A percentile compares a stretch with the other conserved stretches of the same genome.
Conservation (phyloP, 2,113 vertebrate genomes). For the Natator depressus region DNA sequence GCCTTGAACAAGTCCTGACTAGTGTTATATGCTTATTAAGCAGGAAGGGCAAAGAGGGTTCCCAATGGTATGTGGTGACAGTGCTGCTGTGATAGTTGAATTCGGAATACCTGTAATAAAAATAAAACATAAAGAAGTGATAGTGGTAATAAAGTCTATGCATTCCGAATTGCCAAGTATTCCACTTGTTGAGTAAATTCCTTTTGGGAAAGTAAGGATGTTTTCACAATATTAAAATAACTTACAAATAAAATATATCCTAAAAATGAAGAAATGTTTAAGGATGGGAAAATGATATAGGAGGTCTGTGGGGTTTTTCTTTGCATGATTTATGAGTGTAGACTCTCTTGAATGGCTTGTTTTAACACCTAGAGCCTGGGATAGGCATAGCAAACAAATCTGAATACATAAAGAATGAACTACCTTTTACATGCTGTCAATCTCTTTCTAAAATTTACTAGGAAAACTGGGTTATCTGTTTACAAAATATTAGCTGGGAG, state of each 20-base stretch:
- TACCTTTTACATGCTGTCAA: not conserved
- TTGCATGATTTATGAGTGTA: not conserved
- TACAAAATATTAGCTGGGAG: not conserved
- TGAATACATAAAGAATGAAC: not conserved
- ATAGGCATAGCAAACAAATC: not conserved
- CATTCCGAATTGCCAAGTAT: not conserved
- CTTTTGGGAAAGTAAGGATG: not conserved
- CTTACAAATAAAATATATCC: not conserved
- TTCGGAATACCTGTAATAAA: not conserved
- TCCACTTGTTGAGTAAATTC: not conserved
- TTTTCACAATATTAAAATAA: not conserved
- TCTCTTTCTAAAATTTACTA: not conserved
- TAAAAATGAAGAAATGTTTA: not conserved
- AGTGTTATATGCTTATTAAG: not conserved
- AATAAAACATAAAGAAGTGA: not conserved
- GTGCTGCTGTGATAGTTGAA: not conserved
- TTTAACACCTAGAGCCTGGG: not conserved
- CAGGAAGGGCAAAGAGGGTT: not conserved
- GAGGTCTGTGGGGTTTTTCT: not conserved
- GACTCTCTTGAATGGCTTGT: not conserved
- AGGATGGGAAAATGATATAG: not conserved
- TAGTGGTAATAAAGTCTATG: not conserved
- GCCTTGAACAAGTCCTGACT: not conserved
- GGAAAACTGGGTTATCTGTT: not conserved
- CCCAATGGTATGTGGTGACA: not conserved